Percentiles rank a stretch among this genome's conserved stretches.
These are phyloP conservation scores for Candoia aspera DNA, from an alignment of 2,113 vertebrate genomes.

Conservation along the genomic window DNA sequence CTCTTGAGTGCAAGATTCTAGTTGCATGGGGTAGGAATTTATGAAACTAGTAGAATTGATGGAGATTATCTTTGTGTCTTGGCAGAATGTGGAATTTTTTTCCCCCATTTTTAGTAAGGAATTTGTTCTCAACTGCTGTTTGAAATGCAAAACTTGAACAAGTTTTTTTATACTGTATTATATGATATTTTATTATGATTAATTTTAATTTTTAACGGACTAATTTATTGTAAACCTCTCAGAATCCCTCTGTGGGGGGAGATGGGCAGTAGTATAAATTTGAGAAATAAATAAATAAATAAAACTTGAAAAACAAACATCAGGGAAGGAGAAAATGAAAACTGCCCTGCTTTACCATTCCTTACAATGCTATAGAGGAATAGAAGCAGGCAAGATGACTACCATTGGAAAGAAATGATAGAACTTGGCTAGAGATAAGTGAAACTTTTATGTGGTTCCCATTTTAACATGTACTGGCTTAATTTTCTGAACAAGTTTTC, in stretches of 20 bases:
- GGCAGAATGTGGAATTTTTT: background rate
- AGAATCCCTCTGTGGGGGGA: too few species aligned
- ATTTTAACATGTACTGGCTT: background rate
- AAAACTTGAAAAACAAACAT: background rate
- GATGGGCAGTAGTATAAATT: too few species aligned
- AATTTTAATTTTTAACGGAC: too few species aligned
- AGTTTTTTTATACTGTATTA: too few species aligned
- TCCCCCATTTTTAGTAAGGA: background rate
- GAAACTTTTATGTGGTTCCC: background rate
- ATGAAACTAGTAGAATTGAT: background rate
- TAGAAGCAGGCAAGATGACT: background rate
- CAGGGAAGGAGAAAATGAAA: background rate
- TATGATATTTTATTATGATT: too few species aligned
- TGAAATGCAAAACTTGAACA: background rate
- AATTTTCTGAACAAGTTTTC: background rate
- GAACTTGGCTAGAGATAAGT: background rate
- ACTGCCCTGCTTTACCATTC: background rate
- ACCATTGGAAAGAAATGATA: background rate
- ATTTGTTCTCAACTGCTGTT: background rate
- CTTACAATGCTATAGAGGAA: too few species aligned
- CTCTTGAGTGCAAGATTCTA: background rate
- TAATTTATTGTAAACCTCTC: too few species aligned
- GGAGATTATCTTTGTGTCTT: background rate
- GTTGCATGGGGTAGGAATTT: background rate
- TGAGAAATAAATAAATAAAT: too few species aligned